Conservation (phyloP, 2,797 vertebrate genomes). For the Chanos chanos region DNA sequence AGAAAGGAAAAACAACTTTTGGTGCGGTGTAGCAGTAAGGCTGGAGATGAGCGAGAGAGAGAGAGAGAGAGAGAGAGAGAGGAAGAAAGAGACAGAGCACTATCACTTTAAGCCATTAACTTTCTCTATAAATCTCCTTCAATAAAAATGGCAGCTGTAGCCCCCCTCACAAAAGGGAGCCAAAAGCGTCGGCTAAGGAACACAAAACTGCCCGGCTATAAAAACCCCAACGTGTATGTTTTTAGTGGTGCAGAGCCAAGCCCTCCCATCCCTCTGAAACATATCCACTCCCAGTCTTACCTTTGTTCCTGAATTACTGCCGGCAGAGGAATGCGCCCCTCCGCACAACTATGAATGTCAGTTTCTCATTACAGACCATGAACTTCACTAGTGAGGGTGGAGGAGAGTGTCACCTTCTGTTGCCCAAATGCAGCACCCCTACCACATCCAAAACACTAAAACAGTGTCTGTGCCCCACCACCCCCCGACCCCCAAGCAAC, state of each 20-base stretch:
- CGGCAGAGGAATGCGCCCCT: constrained; percentile 55
- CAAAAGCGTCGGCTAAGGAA: constrained; percentile 63
- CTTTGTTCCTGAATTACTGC: constrained; percentile 75
- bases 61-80: constrained; percentile 5
- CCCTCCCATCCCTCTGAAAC: constrained; percentile 45
- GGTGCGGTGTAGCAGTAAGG: constrained; percentile 46
- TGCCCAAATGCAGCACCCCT: constrained; percentile 1
- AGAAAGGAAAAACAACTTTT: too few species aligned
- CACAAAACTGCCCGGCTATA: constrained; percentile 71
- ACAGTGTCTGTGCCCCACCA: too few species aligned
- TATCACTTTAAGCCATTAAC: constrained; percentile 75
- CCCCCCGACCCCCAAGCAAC: too few species aligned
- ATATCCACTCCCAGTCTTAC: constrained; percentile 57
- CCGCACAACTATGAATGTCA: constrained; percentile 51
- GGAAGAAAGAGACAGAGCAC: constrained; percentile 24
- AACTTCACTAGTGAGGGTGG: constrained; percentile 58
- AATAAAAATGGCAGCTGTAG: constrained; percentile 81
- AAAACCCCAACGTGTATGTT: constrained; percentile 72
- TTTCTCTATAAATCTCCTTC: constrained; percentile 69
- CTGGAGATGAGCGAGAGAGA: constrained; percentile 24
- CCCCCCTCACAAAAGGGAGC: constrained; percentile 65
- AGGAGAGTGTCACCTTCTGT: constrained; percentile 13
- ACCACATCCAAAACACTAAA: neutral
- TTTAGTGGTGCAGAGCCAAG: constrained; percentile 55
- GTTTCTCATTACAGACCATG: constrained; percentile 69